phyloP scores from a whole-genome alignment of 1,140 invertebrate genomes.

The Zaprionus inermis region DNA sequence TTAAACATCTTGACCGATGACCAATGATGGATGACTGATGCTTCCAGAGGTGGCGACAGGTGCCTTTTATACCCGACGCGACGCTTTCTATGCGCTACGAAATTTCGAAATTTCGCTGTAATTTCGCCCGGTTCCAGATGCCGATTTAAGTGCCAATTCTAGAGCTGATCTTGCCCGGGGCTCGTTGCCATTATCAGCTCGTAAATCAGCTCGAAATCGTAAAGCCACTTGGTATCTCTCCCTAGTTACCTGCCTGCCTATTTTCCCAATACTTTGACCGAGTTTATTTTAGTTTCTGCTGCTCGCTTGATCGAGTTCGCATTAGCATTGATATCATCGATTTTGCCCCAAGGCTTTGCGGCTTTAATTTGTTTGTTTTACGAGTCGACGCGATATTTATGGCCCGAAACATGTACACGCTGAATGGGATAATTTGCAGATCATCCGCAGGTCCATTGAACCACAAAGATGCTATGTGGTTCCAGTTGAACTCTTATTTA shows the following conservation, averaged over 20 bases:
- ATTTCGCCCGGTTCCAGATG: slow-evolving; percentile 15
- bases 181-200: slow-evolving; percentile 54
- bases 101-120: slow-evolving; percentile 24
- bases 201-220: slow-evolving; percentile 66
- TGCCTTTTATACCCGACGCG: slow-evolving; percentile 52
- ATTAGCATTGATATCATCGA: slow-evolving; percentile 51
- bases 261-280: slow-evolving; percentile 32
- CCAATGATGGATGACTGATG: slow-evolving; percentile 42
- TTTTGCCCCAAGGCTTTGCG: slow-evolving; percentile 7
- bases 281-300: slow-evolving; percentile 28
- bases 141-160: slow-evolving; percentile 35
- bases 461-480: slow-evolving; percentile 33
- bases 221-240: slow-evolving; percentile 41
- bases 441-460: slow-evolving; percentile 56
- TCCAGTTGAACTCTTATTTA: slow-evolving; percentile 4
- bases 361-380: slow-evolving; percentile 69
- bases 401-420: slow-evolving; percentile 19
- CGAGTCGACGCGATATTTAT: slow-evolving; percentile 47
- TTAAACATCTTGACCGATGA: slow-evolving; percentile 16
- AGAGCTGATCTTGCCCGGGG: slow-evolving; percentile 27
- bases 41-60: neutral
- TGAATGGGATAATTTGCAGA: slow-evolving; percentile 47
- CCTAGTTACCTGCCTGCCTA: slow-evolving; percentile 17
- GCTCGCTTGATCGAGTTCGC: slow-evolving; percentile 61
- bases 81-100: slow-evolving; percentile 16